Base-by-base conservation (phyloP, 2,113 vertebrate genomes). In the Gymnorhina tibicen region DNA sequence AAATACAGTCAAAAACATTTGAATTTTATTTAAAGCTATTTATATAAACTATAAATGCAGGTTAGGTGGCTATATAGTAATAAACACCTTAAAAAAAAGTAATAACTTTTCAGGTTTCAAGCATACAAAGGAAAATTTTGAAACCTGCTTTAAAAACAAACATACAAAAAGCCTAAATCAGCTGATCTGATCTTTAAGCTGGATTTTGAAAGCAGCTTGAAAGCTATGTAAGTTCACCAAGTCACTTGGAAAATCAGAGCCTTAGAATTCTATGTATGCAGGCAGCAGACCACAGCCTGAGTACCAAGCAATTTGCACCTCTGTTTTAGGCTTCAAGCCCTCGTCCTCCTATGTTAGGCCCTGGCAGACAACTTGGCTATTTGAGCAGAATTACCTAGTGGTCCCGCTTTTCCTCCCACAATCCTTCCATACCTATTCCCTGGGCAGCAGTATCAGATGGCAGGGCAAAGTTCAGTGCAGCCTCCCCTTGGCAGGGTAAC, bases 241-340 rank as follows among this genome's bases (percentile, higher is more conserved):
- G 73, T 82, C 74, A 63, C 87, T 93, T 92, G 88, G 93, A 95
- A 95, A 96, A 89, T 91, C 76, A 67, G 86, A 91, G 89, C 93
- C 94, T 95, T 95, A 95, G 89, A 95, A 95, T 97, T 96, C 73
- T 69, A 58, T 83, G 74, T 53, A 94, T 76, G 89, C 85, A 80
- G 67, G 93, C 87, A 74, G 75, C 93, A 91, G 87, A 91, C 93
- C 93, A 85, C 91, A 96, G 93, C 66, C 78, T 46, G 67, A 95
- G 91, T 91, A 94, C 85, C 93, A 91, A 80, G 82, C 85, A 96
- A 94, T 95, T 96, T 94, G 59, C 94, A 93, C 91, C 85, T 96
- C 94, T 93, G 87, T 91, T 96, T 95, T 94, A 60, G 89, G 78
- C 79, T 94, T 89, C 81, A 70, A 76, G 89, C 85, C 87, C 81